Conservation (phyloP, 1,140 invertebrate genomes). For the Anastatus disparis region DNA sequence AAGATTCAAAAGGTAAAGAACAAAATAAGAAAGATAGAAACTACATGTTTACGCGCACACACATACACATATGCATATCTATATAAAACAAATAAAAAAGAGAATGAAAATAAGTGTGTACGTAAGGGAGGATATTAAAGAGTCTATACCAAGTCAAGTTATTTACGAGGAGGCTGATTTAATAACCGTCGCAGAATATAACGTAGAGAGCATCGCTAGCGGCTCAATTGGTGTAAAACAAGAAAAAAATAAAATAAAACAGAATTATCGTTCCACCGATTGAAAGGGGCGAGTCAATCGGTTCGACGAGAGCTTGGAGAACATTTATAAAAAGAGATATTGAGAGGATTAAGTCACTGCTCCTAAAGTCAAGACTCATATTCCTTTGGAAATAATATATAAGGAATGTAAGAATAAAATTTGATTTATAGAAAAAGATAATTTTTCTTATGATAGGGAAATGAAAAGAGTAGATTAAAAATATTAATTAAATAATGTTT, state of each 20-base stretch:
- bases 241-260: too few species aligned
- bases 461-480: too few species aligned
- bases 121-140: constrained; percentile 46
- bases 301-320: neutral
- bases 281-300: constrained; percentile 39
- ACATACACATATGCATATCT: neutral
- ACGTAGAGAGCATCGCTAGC: constrained; percentile 41
- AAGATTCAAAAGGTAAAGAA: constrained; percentile 34
- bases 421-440: too few species aligned
- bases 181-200: constrained; percentile 54
- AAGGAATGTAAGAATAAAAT: too few species aligned
- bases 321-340: constrained; percentile 27
- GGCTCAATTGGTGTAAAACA: constrained; percentile 30
- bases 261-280: constrained; percentile 31
- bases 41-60: neutral
- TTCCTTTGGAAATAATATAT: too few species aligned
- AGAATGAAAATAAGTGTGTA: constrained; percentile 10
- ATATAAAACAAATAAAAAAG: neutral
- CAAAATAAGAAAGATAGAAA: constrained; percentile 44
- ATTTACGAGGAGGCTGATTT: constrained; percentile 59
- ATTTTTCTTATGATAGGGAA: too few species aligned
- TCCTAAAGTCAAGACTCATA: constrained; percentile 6
- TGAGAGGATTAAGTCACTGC: constrained; percentile 35
- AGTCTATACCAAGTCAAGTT: constrained; percentile 43
- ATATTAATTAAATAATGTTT: too few species aligned